Percentiles rank a stretch among this genome's conserved stretches.
Evolutionary conservation across 2,888 invertebrate genomes (phyloP).

Genomic region (Apamea anceps): DNA sequence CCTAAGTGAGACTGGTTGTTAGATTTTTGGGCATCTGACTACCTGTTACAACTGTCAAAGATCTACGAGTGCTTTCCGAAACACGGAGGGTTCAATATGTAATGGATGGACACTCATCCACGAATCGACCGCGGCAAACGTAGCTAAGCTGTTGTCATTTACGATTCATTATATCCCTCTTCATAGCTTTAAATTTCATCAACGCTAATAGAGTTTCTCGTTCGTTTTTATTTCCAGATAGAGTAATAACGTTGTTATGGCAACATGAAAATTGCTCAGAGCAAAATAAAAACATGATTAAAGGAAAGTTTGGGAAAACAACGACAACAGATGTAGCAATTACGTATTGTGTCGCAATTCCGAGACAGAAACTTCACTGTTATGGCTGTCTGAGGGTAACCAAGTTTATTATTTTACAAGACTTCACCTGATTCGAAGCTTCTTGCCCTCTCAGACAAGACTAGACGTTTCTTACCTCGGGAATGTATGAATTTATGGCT

Average conservation of each 20-base stretch:
- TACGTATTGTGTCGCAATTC: slow-evolving; percentile 43
- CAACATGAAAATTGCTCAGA: slow-evolving; percentile 35
- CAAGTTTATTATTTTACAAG: slow-evolving; percentile 20
- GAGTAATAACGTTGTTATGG: slow-evolving; percentile 34
- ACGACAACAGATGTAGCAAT: slow-evolving; percentile 39
- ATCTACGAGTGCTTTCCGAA: too few species aligned
- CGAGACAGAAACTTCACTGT: slow-evolving; percentile 29
- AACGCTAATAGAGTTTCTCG: not conserved
- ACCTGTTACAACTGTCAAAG: not conserved
- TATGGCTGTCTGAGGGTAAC: slow-evolving; percentile 17
- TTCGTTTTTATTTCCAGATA: slow-evolving; percentile 19
- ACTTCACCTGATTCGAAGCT: slow-evolving; percentile 34
- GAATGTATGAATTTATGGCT: slow-evolving; percentile 5
- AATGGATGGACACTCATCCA: too few species aligned
- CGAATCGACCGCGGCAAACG: too few species aligned
- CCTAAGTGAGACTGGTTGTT: not conserved
- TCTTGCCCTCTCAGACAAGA: not conserved
- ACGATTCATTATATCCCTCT: not conserved
- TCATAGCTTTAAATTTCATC: slow-evolving; percentile 8
- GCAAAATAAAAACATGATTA: slow-evolving; percentile 48
- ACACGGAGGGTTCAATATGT: too few species aligned
- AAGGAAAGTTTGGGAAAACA: slow-evolving; percentile 37
- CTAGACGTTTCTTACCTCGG: not conserved
- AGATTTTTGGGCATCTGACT: not conserved
- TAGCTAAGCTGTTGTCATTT: too few species aligned